Conservation (phyloP, 2,797 vertebrate genomes). For the Dendrocincla fuliginosa region DNA sequence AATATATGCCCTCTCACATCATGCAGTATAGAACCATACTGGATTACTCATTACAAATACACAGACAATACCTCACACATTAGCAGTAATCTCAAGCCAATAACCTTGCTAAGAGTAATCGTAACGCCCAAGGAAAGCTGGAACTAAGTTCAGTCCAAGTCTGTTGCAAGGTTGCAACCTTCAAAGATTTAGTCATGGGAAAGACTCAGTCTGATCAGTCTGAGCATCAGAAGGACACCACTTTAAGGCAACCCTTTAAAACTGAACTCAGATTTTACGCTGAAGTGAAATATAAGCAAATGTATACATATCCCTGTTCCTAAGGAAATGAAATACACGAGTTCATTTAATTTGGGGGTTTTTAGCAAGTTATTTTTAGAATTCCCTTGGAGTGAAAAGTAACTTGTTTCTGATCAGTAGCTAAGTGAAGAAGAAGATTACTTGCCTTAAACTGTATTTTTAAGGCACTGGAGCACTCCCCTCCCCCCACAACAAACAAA, state of each 20-base stretch:
- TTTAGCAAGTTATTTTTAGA: not conserved
- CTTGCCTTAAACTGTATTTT: not conserved
- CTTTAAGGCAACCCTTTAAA: not conserved
- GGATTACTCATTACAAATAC: not conserved
- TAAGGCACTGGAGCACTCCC: not conserved
- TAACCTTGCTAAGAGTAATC: not conserved
- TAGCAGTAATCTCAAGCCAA: not conserved
- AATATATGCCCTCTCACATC: not conserved
- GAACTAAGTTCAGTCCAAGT: not conserved
- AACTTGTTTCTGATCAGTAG: not conserved
- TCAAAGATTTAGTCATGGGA: not conserved
- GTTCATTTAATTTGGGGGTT: not conserved
- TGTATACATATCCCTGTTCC: not conserved
- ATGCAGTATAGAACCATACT: not conserved
- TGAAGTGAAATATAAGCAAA: not conserved
- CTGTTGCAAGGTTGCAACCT: not conserved
- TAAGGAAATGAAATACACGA: not conserved
- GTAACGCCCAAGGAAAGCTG: not conserved
- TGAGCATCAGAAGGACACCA: not conserved
- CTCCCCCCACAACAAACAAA: no score
- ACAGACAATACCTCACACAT: not conserved
- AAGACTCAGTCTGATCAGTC: not conserved
- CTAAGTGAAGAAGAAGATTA: not conserved
- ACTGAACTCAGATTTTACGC: not conserved
- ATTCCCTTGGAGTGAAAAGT: not conserved